Conservation (phyloP, 64 coral and sea anemone species). For the Porites australiensis region DNA sequence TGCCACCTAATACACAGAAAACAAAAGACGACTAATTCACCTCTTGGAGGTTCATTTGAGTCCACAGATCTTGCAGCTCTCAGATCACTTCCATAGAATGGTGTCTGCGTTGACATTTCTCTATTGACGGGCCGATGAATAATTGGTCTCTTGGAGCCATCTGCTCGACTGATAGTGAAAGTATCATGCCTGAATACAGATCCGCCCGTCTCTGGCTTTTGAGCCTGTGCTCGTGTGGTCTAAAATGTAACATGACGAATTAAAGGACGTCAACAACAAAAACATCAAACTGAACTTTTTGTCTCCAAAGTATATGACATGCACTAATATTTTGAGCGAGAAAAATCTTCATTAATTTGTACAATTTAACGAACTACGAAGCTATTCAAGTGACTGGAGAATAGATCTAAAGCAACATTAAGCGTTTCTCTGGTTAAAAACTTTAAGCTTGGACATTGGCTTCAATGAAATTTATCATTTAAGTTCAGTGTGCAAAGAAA, state of each 20-base stretch:
- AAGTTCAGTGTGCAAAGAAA: too few species aligned
- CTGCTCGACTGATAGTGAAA: slow-evolving; percentile 1
- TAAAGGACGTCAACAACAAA: background rate
- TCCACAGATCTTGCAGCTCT: slow-evolving; percentile 77
- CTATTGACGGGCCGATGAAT: slow-evolving; percentile 19
- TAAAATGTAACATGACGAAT: background rate
- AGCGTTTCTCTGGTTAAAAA: too few species aligned
- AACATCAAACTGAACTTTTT: too few species aligned
- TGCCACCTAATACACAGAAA: background rate
- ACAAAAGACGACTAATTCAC: background rate
- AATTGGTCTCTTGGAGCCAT: background rate
- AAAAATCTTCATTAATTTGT: too few species aligned
- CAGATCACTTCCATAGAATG: slow-evolving; percentile 75
- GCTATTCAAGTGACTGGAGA: too few species aligned
- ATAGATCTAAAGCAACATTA: too few species aligned
- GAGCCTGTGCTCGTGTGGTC: background rate
- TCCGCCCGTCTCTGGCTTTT: background rate
- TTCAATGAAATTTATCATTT: too few species aligned
- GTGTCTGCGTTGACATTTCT: slow-evolving; percentile 75
- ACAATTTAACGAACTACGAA: too few species aligned
- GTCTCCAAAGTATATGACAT: too few species aligned
- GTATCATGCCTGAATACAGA: slow-evolving; percentile 14
- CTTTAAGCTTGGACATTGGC: too few species aligned
- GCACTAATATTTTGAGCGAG: too few species aligned
- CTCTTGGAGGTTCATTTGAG: slow-evolving; percentile 79